Conservation (phyloP, 2,888 invertebrate species). For the Hyles lineata region DNA sequence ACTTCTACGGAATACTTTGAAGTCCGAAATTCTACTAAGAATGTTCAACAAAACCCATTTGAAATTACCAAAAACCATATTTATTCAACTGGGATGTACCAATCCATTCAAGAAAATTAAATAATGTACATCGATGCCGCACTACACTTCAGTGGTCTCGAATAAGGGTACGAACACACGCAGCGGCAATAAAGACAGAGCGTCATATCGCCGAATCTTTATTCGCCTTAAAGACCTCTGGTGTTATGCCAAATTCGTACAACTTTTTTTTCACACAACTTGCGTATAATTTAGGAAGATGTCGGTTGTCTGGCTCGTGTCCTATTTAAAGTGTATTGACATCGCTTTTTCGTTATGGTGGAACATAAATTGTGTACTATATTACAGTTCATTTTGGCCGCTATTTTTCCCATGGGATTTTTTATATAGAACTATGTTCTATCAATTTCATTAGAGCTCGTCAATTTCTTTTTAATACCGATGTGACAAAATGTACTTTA, state of each 20-base stretch:
- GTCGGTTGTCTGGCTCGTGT: neutral
- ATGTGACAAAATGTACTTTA: no score
- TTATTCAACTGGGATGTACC: neutral
- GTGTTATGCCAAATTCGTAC: neutral
- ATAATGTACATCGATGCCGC: neutral
- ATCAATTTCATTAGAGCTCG: no score
- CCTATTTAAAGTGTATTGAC: neutral
- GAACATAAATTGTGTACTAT: neutral
- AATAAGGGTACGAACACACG: neutral
- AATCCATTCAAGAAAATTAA: neutral
- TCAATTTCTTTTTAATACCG: no score
- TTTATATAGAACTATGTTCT: neutral
- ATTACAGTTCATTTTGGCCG: neutral
- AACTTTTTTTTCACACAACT: no score
- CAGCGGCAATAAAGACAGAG: neutral
- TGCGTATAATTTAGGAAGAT: no score
- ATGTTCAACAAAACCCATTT: neutral
- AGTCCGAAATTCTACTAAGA: neutral
- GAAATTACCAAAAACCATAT: neutral
- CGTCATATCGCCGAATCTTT: neutral
- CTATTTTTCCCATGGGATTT: neutral
- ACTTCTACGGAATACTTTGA: no score
- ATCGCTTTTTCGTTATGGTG: neutral
- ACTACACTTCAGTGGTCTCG: neutral
- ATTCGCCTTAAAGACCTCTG: neutral